Base-by-base conservation (phyloP, 1,140 invertebrate genomes). In the Mesaphorura yosii region DNA sequence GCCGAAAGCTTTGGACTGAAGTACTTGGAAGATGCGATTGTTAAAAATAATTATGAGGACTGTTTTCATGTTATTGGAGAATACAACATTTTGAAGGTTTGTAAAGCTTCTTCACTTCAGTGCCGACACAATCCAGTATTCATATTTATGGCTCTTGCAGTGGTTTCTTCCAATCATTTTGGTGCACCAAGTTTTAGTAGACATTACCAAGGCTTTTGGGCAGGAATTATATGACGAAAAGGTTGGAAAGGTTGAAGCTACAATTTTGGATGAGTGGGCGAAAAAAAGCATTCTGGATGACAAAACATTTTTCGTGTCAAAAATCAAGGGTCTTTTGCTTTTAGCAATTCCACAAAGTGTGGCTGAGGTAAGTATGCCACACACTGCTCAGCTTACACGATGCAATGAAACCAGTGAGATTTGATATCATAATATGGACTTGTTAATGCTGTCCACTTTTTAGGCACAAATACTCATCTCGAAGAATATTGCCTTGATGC, bases 1-100 rank as follows among this genome's bases (percentile, higher is more conserved):
- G 41, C 37, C 6, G 38, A 60, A 28, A 27, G 29, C 17, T 47
- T 60, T 38, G 58, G 54, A 23, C 23, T 53, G 7, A 57, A 57
- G 31, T 60, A 46, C 27, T 37, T 48, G 19, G 23, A 53, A 28
- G 40, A 53, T 38, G 20, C 3, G 7, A 19, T 57, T 2, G 47
- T 42, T 12, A 56, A 48, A 25, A 27, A 26, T 41, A 14, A 27
- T 15, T 45, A 60, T 37, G 34, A 46, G 19, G 54, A 56, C 28
- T 52, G 28, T 42, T 15, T 50, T 12, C 15, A 49, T 10, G 12
- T 45, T 4, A 29, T 60, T 14, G 22, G 19, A 15, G 20, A 53
- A 12, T 49, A 19, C 41, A 12, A 14, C 7, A 31, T 26, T 23
- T 31, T 58, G 17, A 48, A 53, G 40, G 56, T 58, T 6, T 26